Evolutionary conservation across 2,797 vertebrate species (phyloP).

Genomic region (Capromys pilorides): DNA sequence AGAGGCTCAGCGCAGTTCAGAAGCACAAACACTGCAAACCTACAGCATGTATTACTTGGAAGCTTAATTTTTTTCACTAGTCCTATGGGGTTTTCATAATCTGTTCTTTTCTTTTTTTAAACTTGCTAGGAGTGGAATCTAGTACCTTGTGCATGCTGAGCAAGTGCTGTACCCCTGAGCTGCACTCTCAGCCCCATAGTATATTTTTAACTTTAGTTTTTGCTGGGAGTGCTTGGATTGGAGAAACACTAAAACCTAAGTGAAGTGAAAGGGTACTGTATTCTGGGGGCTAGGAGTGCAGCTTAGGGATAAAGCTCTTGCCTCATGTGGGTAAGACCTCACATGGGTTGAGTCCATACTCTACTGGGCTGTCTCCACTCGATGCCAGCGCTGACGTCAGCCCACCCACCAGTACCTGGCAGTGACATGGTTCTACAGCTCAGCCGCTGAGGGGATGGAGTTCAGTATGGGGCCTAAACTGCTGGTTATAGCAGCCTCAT

Average conservation of each 20-base stretch:
- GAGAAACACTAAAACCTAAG: conserved; percentile 12
- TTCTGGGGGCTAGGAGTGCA: not conserved
- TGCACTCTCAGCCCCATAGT: not conserved
- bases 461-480: not conserved
- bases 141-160: not conserved
- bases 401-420: not conserved
- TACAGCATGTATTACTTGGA: not conserved
- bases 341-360: not conserved
- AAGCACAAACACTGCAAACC: not conserved
- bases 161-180: not conserved
- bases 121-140: not conserved
- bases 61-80: not conserved
- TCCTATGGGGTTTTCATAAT: not conserved
- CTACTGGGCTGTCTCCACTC: not conserved
- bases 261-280: not conserved
- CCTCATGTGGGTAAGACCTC: not conserved
- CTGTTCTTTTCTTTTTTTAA: not conserved
- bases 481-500: too few species aligned
- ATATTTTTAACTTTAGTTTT: not conserved
- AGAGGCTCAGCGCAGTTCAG: not conserved
- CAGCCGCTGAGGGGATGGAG: not conserved
- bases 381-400: accelerated
- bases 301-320: not conserved
- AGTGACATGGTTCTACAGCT: not conserved
- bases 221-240: not conserved